phyloP scores from a whole-genome alignment of 1,140 invertebrate genomes.

The Globodera rostochiensis region DNA sequence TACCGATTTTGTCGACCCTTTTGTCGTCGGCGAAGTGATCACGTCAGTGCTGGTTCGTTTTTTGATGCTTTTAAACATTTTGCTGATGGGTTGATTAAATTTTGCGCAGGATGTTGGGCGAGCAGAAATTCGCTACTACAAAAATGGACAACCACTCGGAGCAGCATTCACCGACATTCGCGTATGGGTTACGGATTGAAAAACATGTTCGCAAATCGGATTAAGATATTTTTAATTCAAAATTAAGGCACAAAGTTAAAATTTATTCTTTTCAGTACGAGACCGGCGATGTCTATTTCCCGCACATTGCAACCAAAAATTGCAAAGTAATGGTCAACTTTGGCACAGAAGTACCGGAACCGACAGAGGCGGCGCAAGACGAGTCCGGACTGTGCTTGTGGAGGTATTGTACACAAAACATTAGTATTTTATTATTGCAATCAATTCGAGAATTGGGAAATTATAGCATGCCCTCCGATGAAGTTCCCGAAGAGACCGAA shows the following conservation, averaged over 20 bases:
- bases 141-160: constrained; percentile 57
- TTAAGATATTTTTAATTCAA: not conserved
- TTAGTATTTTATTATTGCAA: not conserved
- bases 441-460: not conserved
- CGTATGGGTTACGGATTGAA: not conserved
- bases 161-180: constrained; percentile 49
- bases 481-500: constrained; percentile 29
- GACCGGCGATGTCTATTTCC: constrained; percentile 51
- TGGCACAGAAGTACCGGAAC: constrained; percentile 46
- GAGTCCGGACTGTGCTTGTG: not conserved
- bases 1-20: constrained; percentile 37
- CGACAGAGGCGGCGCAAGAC: constrained; percentile 20
- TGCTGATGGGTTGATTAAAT: constrained; percentile 16
- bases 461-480: constrained; percentile 23
- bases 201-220: not conserved
- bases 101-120: constrained; percentile 51
- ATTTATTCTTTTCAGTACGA: constrained; percentile 34
- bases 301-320: constrained; percentile 62
- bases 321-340: constrained; percentile 62
- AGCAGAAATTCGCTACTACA: constrained; percentile 53
- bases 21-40: constrained; percentile 53
- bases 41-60: constrained; percentile 51
- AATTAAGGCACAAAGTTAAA: not conserved
- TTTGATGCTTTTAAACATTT: not conserved
- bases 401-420: not conserved